Evolutionary conservation across 2,888 invertebrate species (phyloP).

Genomic region (Sinodicranocentrus sp.): DNA sequence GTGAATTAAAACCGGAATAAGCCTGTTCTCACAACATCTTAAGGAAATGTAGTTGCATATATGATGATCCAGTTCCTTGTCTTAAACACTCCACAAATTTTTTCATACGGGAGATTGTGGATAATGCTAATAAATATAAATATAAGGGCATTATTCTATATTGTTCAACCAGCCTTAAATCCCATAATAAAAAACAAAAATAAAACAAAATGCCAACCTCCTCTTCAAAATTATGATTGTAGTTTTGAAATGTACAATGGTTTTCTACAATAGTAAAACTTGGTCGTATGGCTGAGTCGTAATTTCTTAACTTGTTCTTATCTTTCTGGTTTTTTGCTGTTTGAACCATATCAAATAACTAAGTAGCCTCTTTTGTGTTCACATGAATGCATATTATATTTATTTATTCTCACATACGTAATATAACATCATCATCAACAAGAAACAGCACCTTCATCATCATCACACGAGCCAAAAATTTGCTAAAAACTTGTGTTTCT

Average conservation of each 20-base stretch:
- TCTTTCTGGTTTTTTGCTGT: not conserved
- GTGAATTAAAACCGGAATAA: conserved; percentile 38
- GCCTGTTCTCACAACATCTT: conserved; percentile 4
- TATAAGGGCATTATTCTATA: no score
- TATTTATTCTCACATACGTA: conserved; percentile 3
- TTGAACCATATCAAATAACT: not conserved
- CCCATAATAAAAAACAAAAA: conserved; percentile 22
- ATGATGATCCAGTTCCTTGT: no score
- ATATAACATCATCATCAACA: conserved; percentile 14
- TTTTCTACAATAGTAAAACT: no score
- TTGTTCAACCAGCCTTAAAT: conserved; percentile 17
- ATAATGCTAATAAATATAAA: no score
- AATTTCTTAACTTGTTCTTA: not conserved
- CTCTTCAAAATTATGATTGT: not conserved
- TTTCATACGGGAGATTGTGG: no score
- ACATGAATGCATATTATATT: conserved; percentile 8
- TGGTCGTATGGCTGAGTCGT: no score
- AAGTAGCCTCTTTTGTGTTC: conserved; percentile 9
- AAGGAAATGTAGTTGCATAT: no score
- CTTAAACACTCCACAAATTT: not conserved
- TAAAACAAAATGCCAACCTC: conserved; percentile 18
- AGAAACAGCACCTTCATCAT: not conserved
- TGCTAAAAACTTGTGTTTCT: conserved; percentile 20
- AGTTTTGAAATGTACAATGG: not conserved
- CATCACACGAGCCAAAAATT: conserved; percentile 25